phyloP scores from a whole-genome alignment of 2,797 vertebrate genomes.

The Characodon lateralis region DNA sequence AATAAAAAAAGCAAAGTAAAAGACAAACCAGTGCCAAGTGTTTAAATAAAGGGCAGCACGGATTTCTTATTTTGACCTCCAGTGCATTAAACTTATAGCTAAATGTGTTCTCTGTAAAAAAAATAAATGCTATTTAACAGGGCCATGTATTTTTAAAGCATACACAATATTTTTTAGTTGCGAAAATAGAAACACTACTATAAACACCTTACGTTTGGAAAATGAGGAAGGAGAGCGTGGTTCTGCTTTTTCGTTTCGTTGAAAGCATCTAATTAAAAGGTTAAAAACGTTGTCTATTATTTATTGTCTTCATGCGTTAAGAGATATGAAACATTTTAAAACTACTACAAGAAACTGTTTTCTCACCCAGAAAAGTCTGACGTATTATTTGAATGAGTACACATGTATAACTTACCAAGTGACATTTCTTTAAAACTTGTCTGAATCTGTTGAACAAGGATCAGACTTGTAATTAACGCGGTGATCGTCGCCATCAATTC shows the following conservation, averaged over 20 bases:
- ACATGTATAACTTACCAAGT: constrained; percentile 61
- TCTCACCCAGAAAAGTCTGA: background rate
- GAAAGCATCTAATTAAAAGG: background rate
- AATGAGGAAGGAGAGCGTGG: no score
- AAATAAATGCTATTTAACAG: background rate
- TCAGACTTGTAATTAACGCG: constrained; percentile 56
- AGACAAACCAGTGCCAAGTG: background rate
- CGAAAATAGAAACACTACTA: no score
- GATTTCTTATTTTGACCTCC: background rate
- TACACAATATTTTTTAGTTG: no score
- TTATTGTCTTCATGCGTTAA: no score
- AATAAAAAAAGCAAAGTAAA: no score
- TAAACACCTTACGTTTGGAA: no score
- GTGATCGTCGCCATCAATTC: constrained; percentile 37
- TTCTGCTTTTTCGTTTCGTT: background rate
- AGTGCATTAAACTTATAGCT: background rate
- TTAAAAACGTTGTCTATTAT: no score
- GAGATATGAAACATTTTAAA: no score
- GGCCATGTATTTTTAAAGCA: background rate
- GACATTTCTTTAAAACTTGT: constrained; percentile 34
- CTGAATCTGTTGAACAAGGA: constrained; percentile 61
- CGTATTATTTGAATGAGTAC: background rate
- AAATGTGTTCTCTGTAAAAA: background rate
- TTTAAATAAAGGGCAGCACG: background rate
- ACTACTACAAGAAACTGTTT: background rate